Base-by-base conservation (phyloP, 1,140 invertebrate species). In the Bradynema listronoti region DNA sequence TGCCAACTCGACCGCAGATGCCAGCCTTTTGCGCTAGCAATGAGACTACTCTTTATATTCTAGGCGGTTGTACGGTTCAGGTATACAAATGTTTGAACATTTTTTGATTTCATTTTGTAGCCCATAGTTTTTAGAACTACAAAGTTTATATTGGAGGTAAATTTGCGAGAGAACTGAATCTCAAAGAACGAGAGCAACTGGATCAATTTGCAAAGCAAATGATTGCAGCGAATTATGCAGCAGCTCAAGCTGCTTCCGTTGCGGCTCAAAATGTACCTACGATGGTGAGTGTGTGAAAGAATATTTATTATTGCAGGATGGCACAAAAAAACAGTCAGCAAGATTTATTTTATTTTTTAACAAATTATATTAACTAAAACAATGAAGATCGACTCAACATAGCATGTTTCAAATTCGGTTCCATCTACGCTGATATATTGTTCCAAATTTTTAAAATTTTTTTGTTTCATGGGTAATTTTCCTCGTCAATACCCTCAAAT, bases 131-230 rank as follows among this genome's bases (percentile, higher is more conserved):
- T 19, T 29, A 61, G 32, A 61, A 61, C 30, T 39, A 61, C 36
- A 61, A 61, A 27, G 42, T 61, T 4, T 61, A 61, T 36, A 57
- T 61, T 56, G 36, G 27, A 25, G 59, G 59, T 16, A 61, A 61
- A 33, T 61, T 61, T 47, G 59, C 59, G 9, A 39, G 59, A 16
- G 59, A 61, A 32, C 41, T 61, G 34, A 61, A 24, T 36, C 43
- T 58, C 14, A 61, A 61, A 58, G 59, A 61, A 24, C 56, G 59
- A 36, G 41, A 32, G 9, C 59, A 61, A 25, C 43, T 61, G 25
- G 59, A 61, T 47, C 32, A 61, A 54, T 61, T 61, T 33, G 57
- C 59, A 19, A 55, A 47, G 3, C 59, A 61, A 57, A 61, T 61
- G 59, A 14, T 61, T 24, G 42, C 42, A 34, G n/a, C 36, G 14